phyloP scores from a whole-genome alignment of 2,888 invertebrate species.

The Hydraecia micacea region DNA sequence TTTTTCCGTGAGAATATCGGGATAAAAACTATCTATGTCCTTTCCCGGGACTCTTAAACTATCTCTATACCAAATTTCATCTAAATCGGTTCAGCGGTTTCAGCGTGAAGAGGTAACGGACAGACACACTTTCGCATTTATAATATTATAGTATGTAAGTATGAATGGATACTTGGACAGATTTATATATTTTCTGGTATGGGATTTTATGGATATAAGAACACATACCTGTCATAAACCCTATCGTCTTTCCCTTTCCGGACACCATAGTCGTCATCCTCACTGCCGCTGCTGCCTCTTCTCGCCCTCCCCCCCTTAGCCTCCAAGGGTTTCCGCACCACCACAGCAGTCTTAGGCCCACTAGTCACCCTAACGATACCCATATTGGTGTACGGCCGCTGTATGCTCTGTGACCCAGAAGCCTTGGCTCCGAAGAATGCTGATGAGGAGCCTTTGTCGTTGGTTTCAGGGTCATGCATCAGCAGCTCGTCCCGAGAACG shows the following conservation, averaged over 20 bases:
- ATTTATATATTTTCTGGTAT: too few relatives aligned
- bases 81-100: too few relatives aligned
- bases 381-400: constrained; percentile 72
- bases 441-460: constrained; percentile 73
- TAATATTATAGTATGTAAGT: too few relatives aligned
- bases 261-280: constrained; percentile 91
- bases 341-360: constrained; percentile 66
- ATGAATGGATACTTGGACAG: too few relatives aligned
- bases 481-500: constrained; percentile 89
- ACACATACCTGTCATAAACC: constrained; percentile 91
- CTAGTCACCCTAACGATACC: constrained; percentile 75
- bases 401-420: constrained; percentile 70
- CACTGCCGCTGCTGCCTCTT: constrained; percentile 89
- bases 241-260: constrained; percentile 91
- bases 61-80: too few relatives aligned
- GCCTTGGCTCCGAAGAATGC: constrained; percentile 71
- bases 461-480: constrained; percentile 86
- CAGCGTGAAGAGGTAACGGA: too few relatives aligned
- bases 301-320: constrained; percentile 84
- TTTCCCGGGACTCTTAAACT: too few relatives aligned
- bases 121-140: too few relatives aligned
- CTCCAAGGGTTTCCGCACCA: constrained; percentile 73
- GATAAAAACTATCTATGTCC: too few relatives aligned
- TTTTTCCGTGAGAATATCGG: too few relatives aligned
- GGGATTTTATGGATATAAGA: too few relatives aligned